Evolutionary conservation across 2,113 vertebrate species (phyloP), one percentile per base, ranked within the genome.

Genomic region (Pygoscelis adeliae): DNA sequence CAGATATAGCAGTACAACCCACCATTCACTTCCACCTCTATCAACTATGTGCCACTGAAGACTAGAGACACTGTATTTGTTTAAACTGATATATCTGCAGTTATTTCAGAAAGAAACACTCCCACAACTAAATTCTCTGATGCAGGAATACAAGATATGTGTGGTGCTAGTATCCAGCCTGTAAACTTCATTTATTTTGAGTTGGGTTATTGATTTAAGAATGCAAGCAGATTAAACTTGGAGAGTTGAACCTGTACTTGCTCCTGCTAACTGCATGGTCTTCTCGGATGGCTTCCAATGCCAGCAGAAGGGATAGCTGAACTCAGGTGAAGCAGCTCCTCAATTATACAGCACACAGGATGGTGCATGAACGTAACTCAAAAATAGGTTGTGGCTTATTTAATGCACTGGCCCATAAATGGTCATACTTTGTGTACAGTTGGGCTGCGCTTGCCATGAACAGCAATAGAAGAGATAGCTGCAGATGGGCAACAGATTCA

Each of bases 281-380:
- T 56, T 80, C 79, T 79, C 6, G 0, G 23, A 40, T n/a, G 50
- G 40, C 32, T 65, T 59, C n/a, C 13, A 29, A 21, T 36, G 47
- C 21, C 47, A 42, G 25, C 36, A 87, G 46, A 65, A 76, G 11
- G 11, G 36, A 50, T 4, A 74, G 56, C 17, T 71, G n/a, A 66
- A n/a, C 40, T 59, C 56, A 46, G 29, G 11, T 46, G 62, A 91
- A 84, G 46, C 40, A 55, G 46, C 40, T 71, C 40, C 67, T 76
- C 56, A 40, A 3, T 32, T 80, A 65, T 8, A 55, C 12, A 13
- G 11, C 6, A 10, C 6, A 53, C 6, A 66, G 25, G 11, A 65
- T 7, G 32, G 21, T 1, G 2, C 18, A 19, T 4, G 3, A 61
- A 65, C 1, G 1, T 38, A 69, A 52, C 16, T 49, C 44, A 53